These are phyloP conservation scores for Halyomorpha halys DNA, from an alignment of 1,140 invertebrate genomes.

Conservation along the genomic window DNA sequence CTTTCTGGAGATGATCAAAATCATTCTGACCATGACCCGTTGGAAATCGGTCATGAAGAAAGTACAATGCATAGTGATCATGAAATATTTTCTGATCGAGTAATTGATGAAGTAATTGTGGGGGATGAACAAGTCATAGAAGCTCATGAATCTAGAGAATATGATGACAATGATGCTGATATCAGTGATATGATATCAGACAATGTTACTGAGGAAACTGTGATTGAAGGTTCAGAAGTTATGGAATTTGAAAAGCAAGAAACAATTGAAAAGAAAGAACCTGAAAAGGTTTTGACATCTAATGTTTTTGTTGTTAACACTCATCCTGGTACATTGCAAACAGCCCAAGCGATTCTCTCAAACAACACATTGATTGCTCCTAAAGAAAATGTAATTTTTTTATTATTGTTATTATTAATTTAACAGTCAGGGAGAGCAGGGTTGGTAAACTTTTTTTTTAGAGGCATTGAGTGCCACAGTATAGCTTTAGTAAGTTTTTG, in stretches of 20 bases:
- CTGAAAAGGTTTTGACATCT: constrained; percentile 5
- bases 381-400: constrained; percentile 21
- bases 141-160: constrained; percentile 9
- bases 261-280: background rate
- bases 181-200: constrained; percentile 23
- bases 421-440: too few relatives aligned
- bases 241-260: background rate
- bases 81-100: constrained; percentile 14
- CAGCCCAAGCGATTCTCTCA: constrained; percentile 10
- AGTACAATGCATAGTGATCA: background rate
- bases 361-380: constrained; percentile 16
- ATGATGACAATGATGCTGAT: constrained; percentile 16
- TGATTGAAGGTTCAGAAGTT: constrained; percentile 22
- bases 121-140: constrained; percentile 15
- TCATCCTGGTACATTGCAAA: constrained; percentile 4
- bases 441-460: too few relatives aligned
- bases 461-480: too few relatives aligned
- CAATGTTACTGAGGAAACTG: constrained; percentile 25
- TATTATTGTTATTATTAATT: background rate
- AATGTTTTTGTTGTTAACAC: constrained; percentile 22
- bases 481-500: too few relatives aligned
- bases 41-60: background rate
- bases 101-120: constrained; percentile 17
- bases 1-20: background rate
- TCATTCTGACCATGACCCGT: background rate